Percentiles rank a stretch among this genome's conserved stretches.
These are phyloP conservation scores for Myrmophylax atrothorax DNA, from an alignment of 2,113 vertebrate genomes.

Conservation along the genomic window DNA sequence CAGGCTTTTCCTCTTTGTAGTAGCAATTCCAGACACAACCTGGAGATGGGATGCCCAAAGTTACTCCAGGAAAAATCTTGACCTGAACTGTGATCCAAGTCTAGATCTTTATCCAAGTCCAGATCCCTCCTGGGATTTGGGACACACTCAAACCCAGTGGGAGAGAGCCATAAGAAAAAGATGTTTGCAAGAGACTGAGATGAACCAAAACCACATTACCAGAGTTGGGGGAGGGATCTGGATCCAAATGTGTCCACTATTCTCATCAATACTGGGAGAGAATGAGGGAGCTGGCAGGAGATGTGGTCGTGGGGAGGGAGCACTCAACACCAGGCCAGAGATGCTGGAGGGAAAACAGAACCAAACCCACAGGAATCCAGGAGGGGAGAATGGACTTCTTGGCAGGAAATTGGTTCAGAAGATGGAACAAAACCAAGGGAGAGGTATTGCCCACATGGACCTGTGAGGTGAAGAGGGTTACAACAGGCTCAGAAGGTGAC, in stretches of 20 bases:
- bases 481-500: neutral
- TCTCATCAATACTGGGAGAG: neutral
- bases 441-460: rapidly evolving
- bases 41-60: neutral
- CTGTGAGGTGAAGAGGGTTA: neutral
- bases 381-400: neutral
- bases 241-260: neutral
- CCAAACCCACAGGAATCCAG: neutral
- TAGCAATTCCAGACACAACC: neutral
- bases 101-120: neutral
- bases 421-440: neutral
- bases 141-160: neutral
- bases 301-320: rapidly evolving
- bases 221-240: neutral
- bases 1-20: neutral
- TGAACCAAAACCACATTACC: neutral
- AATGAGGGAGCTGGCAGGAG: neutral
- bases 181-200: neutral
- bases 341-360: neutral
- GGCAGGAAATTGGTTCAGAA: neutral
- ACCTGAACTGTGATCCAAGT: neutral
- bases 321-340: rapidly evolving
- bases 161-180: neutral
- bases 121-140: neutral
- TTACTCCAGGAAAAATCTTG: neutral